Percentiles rank a stretch among this genome's conserved stretches.
These are phyloP conservation scores for Gymnocheta viridis DNA, from an alignment of 2,888 invertebrate genomes.

Conservation along the genomic window DNA sequence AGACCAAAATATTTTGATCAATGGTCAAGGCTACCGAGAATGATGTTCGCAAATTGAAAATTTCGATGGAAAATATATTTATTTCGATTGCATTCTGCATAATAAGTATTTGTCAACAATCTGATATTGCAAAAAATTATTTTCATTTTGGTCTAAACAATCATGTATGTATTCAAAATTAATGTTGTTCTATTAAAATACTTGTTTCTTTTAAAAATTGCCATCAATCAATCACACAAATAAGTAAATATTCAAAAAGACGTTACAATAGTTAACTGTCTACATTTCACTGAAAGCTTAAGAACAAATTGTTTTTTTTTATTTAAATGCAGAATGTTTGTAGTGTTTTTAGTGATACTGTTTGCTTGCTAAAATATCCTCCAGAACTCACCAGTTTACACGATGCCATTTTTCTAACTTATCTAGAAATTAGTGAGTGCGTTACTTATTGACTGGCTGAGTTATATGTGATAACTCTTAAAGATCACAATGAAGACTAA, in stretches of 20 bases:
- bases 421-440: conserved; percentile 39
- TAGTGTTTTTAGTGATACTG: background rate
- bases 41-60: too few relatives aligned
- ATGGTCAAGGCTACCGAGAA: too few relatives aligned
- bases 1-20: too few relatives aligned
- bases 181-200: background rate
- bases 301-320: background rate
- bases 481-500: conserved; percentile 78
- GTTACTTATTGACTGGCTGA: background rate
- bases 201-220: background rate
- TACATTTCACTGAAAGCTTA: too few relatives aligned
- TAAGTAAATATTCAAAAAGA: background rate
- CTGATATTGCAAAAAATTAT: too few relatives aligned
- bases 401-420: conserved; percentile 73
- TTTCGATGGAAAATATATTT: too few relatives aligned
- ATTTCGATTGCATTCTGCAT: too few relatives aligned
- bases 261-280: too few relatives aligned
- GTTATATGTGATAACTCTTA: conserved; percentile 71
- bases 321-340: background rate
- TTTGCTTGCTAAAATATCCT: background rate
- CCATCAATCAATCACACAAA: background rate
- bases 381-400: conserved; percentile 76
- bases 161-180: background rate
- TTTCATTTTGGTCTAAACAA: too few relatives aligned
- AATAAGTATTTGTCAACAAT: too few relatives aligned